Evolutionary conservation across 1,140 invertebrate species (phyloP).

Genomic region (Rhyacophila brunnea): DNA sequence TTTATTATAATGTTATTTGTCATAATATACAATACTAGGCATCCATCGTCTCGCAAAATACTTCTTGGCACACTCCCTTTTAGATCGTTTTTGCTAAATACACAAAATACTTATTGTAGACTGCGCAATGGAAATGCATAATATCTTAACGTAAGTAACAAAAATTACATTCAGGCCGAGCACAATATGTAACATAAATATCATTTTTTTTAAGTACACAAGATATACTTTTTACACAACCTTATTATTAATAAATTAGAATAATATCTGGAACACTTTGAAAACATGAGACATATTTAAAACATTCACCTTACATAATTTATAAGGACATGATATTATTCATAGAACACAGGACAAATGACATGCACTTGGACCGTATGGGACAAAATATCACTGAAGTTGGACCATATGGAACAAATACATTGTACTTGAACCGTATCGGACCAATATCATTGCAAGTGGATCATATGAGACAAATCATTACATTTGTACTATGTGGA

Average conservation of each 20-base stretch:
- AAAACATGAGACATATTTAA: conserved; percentile 6
- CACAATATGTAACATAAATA: conserved; percentile 3
- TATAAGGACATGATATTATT: no score
- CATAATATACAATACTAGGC: conserved; percentile 26
- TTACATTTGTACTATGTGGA: no score
- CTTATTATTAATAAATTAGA: conserved; percentile 3
- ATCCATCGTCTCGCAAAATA: conserved; percentile 14
- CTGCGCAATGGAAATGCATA: conserved; percentile 18
- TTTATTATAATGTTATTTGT: conserved; percentile 34
- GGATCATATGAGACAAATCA: no score
- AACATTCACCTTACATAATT: no score
- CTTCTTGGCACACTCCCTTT: conserved; percentile 23
- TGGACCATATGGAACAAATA: no score
- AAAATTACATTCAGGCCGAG: conserved; percentile 1
- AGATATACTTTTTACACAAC: conserved; percentile 11
- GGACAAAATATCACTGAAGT: no score
- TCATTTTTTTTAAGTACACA: not conserved
- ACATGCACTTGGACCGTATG: no score
- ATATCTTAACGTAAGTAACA: not conserved
- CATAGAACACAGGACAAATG: no score
- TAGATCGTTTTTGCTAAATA: not conserved
- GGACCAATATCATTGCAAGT: no score
- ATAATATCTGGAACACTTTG: conserved; percentile 13
- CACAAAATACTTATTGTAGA: conserved; percentile 7
- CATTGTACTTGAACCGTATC: no score